A percentile compares a stretch with the other conserved stretches of the same genome.
Conservation (phyloP, 1,140 invertebrate species). For the Penaeus vannamei region DNA sequence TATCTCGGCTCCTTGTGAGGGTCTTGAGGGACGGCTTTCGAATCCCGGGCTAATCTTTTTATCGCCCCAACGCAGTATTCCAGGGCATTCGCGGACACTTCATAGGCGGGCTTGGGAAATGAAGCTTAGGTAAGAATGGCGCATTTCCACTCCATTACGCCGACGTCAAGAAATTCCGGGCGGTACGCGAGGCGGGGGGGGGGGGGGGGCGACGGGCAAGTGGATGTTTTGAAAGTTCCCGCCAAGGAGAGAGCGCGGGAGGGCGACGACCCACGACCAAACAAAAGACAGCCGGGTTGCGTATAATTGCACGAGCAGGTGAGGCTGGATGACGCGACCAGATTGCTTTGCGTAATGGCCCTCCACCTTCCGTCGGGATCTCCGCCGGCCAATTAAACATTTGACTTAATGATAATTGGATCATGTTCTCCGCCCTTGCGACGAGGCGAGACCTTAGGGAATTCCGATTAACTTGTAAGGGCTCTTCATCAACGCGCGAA, state of each 20-base stretch:
- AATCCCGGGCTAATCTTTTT: no score
- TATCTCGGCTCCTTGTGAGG: constrained; percentile 1
- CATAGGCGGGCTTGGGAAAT: no score
- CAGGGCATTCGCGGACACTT: no score
- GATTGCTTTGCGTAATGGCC: neutral
- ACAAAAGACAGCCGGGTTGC: constrained; percentile 27
- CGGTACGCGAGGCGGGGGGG: neutral
- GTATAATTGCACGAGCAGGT: constrained; percentile 21
- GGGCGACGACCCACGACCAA: constrained; percentile 26
- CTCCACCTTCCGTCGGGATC: no score
- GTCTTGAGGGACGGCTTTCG: neutral
- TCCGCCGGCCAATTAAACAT: no score
- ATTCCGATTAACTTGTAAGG: no score
- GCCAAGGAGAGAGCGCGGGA: constrained; percentile 13
- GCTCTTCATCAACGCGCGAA: no score
- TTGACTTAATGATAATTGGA: no score
- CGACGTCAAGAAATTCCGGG: neutral
- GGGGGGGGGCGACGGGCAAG: neutral
- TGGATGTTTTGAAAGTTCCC: constrained; percentile 13
- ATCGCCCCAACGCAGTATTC: no score
- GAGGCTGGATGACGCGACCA: neutral
- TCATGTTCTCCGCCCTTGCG: no score
- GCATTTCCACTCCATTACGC: neutral
- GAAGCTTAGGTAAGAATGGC: no score
- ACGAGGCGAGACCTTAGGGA: no score